These are phyloP conservation scores for Oryzias celebensis DNA, from an alignment of 2,113 vertebrate genomes.

Conservation along the genomic window DNA sequence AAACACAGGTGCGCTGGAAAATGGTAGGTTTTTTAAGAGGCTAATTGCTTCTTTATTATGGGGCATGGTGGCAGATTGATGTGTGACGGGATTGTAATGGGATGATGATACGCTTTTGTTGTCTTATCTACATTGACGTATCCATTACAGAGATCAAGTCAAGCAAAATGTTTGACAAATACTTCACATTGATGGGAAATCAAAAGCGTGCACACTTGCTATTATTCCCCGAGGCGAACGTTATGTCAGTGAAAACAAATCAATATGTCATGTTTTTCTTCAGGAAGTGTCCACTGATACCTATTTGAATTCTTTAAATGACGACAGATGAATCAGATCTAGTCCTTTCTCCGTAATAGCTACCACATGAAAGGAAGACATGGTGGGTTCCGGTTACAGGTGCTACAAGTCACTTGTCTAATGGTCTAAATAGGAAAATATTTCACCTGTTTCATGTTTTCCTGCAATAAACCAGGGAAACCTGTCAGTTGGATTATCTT, in stretches of 20 bases:
- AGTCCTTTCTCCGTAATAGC: conserved; percentile 16
- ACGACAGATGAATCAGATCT: conserved; percentile 6
- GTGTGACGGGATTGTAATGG: conserved; percentile 4
- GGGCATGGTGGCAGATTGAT: conserved; percentile 11
- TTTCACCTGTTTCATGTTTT: neutral
- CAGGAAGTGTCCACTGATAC: conserved; percentile 7
- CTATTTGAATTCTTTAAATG: neutral
- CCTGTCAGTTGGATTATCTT: no score
- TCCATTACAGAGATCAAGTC: conserved; percentile 5
- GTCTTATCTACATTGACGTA: conserved; percentile 5
- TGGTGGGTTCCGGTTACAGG: conserved; percentile 24
- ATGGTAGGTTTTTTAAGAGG: conserved; percentile 15
- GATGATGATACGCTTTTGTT: conserved; percentile 15
- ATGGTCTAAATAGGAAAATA: conserved; percentile 13
- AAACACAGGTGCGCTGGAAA: conserved; percentile 11
- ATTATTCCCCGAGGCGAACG: neutral
- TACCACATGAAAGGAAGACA: conserved; percentile 30
- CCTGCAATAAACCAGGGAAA: no score
- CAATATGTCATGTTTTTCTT: conserved; percentile 3
- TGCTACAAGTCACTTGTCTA: conserved; percentile 47
- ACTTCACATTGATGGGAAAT: conserved; percentile 12
- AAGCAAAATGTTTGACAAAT: neutral
- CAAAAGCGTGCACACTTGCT: neutral
- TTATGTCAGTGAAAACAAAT: conserved; percentile 16
- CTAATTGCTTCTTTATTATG: conserved; percentile 29